These are phyloP conservation scores for Cecidostiba fungosa DNA, from an alignment of 2,888 invertebrate genomes.

Conservation along the genomic window DNA sequence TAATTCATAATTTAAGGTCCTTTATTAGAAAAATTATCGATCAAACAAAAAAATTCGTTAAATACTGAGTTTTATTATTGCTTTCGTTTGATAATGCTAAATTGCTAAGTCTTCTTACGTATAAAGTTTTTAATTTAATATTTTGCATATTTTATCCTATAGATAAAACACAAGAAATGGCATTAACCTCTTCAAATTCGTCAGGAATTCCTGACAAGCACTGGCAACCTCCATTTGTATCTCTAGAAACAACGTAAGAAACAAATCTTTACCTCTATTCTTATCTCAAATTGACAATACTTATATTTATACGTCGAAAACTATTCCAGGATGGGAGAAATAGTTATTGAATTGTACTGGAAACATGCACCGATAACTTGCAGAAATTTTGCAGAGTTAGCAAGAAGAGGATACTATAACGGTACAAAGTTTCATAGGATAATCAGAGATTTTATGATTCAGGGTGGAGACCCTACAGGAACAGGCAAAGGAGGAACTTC, in stretches of 20 bases:
- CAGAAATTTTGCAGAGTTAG: slow-evolving; percentile 97
- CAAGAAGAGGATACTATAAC: slow-evolving; percentile 96
- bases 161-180: slow-evolving; percentile 32
- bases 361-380: slow-evolving; percentile 99
- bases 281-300: slow-evolving; percentile 17
- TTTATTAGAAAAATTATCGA: background rate
- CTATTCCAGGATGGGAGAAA: slow-evolving; percentile 92
- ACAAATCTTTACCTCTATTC: slow-evolving; percentile 26
- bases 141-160: background rate
- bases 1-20: background rate
- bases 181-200: slow-evolving; percentile 44
- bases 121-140: background rate
- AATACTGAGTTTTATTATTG: background rate
- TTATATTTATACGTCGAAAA: slow-evolving; percentile 34
- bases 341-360: slow-evolving; percentile 98
- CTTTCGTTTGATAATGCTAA: background rate
- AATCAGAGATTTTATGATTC: slow-evolving; percentile 96
- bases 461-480: slow-evolving; percentile 98
- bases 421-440: slow-evolving; percentile 98
- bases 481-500: slow-evolving; percentile 98
- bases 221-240: slow-evolving; percentile 93
- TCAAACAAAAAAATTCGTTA: background rate
- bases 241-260: slow-evolving; percentile 91
- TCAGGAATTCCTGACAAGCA: slow-evolving; percentile 91
- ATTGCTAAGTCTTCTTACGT: background rate